These are phyloP conservation scores for Phylloscopus collybita DNA, from an alignment of 2,797 vertebrate species.

Conservation along the genomic window DNA sequence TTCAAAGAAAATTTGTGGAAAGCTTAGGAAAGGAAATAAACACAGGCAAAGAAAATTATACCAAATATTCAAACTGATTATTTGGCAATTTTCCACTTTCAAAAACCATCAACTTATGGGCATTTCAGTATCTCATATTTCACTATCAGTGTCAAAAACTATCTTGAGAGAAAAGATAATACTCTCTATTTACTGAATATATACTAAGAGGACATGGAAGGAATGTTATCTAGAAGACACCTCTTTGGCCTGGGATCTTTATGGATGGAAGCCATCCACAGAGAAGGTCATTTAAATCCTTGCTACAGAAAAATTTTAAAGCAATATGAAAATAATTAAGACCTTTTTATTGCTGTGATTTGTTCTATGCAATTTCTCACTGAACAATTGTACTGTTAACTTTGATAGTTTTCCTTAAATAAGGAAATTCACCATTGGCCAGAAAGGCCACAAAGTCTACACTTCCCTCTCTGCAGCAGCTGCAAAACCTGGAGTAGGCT, in stretches of 20 bases:
- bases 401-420: background rate
- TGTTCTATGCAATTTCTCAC: background rate
- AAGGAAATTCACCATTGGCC: background rate
- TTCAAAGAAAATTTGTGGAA: background rate
- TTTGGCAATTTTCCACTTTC: background rate
- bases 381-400: background rate
- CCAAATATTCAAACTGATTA: background rate
- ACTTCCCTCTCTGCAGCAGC: background rate
- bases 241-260: background rate
- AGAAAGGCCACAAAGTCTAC: background rate
- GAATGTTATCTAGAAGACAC: background rate
- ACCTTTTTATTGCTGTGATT: background rate
- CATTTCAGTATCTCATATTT: background rate
- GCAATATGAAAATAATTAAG: background rate
- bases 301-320: background rate
- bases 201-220: background rate
- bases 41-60: background rate
- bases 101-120: background rate
- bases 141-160: background rate
- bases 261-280: background rate
- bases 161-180: background rate
- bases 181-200: background rate
- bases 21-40: background rate
- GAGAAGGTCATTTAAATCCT: background rate
- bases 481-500: background rate